Conservation (phyloP, 2,113 vertebrate genomes). For the Odobenus rosmarus region DNA sequence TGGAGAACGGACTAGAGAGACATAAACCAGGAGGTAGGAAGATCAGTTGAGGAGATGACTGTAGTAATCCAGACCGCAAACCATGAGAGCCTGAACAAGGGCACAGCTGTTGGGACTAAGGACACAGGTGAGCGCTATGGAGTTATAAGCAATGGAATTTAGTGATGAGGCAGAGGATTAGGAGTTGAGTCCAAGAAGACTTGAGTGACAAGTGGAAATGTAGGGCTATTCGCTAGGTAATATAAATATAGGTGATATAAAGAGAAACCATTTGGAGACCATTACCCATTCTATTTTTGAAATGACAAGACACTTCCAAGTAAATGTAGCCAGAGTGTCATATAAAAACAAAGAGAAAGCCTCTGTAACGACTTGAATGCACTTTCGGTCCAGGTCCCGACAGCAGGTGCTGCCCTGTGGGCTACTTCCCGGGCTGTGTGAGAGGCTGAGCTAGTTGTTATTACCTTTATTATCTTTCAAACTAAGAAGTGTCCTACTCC, state of each 20-base stretch:
- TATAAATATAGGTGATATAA: background rate
- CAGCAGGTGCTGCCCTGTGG: background rate
- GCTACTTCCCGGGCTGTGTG: background rate
- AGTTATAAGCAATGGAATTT: background rate
- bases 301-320: background rate
- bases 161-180: background rate
- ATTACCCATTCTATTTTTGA: background rate
- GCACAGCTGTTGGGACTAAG: background rate
- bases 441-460: background rate
- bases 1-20: background rate
- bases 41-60: background rate
- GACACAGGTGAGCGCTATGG: background rate
- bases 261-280: background rate
- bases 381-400: background rate
- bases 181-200: background rate
- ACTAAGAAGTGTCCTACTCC: background rate
- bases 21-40: background rate
- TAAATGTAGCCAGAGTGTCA: background rate
- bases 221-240: background rate
- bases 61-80: background rate
- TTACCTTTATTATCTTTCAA: background rate
- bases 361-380: background rate
- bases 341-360: background rate
- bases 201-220: background rate
- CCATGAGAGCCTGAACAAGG: background rate